A percentile compares a stretch with the other conserved stretches of the same genome.
Evolutionary conservation across 2,113 vertebrate species (phyloP).

Genomic region (Equus quagga): DNA sequence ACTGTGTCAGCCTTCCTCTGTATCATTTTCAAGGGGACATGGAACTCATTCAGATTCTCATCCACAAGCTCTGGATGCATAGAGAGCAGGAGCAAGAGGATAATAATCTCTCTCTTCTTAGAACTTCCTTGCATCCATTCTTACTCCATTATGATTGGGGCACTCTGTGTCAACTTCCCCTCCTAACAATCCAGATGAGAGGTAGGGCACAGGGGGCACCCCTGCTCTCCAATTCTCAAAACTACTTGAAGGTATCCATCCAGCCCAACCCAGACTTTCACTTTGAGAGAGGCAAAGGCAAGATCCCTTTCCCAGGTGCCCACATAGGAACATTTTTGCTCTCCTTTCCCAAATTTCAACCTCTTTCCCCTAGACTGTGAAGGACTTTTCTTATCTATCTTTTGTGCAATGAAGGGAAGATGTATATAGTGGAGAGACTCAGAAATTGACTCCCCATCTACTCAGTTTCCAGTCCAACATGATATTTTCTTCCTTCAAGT

Average conservation of each 20-base stretch:
- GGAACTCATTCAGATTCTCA: neutral
- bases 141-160: neutral
- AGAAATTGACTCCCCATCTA: neutral
- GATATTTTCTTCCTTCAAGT: neutral
- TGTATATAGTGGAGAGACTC: neutral
- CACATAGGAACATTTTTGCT: neutral
- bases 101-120: neutral
- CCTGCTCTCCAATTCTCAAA: neutral
- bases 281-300: neutral
- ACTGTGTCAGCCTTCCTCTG: neutral
- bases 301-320: neutral
- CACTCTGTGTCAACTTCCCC: neutral
- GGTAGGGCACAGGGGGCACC: neutral
- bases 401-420: neutral
- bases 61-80: neutral
- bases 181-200: neutral
- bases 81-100: neutral
- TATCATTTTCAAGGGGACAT: neutral
- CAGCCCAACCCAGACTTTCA: neutral
- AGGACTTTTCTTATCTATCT: neutral
- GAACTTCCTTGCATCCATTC: neutral
- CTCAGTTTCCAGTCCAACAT: neutral
- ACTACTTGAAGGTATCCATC: neutral
- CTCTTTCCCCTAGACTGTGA: neutral
- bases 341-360: neutral